A percentile compares a stretch with the other conserved stretches of the same genome.
Evolutionary conservation across 53 echinoderm and acorn worm species (phyloP).

Genomic region (Pentamera pediparva): DNA sequence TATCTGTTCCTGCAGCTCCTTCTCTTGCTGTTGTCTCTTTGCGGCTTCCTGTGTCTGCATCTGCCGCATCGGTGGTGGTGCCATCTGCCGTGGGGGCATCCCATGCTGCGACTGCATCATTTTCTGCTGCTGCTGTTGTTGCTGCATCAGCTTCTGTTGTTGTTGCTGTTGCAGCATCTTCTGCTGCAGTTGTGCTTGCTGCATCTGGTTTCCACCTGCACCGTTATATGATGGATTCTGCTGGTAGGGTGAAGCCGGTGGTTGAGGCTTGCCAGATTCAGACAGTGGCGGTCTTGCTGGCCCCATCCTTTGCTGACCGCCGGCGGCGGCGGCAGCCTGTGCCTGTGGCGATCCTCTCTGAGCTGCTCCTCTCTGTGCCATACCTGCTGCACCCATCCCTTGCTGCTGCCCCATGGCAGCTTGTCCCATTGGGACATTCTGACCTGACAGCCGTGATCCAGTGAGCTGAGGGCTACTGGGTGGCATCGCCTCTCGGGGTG

Average conservation of each 20-base stretch:
- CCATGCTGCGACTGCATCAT: background rate
- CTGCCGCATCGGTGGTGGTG: background rate
- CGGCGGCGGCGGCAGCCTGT: background rate
- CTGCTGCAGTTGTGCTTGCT: background rate
- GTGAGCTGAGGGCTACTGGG: background rate
- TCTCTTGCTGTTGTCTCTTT: background rate
- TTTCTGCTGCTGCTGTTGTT: slow-evolving; percentile 21
- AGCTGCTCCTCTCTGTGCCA: background rate
- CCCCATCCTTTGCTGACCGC: background rate
- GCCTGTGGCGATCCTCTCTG: background rate
- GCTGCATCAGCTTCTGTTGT: background rate
- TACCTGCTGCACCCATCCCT: no score
- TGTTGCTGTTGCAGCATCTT: slow-evolving; percentile 17
- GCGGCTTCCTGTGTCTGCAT: background rate
- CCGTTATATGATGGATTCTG: background rate
- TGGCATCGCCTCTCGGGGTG: background rate
- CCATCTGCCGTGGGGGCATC: background rate
- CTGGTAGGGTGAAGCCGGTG: background rate
- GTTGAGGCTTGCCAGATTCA: background rate
- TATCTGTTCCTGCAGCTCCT: background rate
- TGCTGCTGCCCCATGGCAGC: background rate
- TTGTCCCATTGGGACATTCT: no score
- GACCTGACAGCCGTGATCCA: no score
- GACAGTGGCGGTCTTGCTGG: background rate
- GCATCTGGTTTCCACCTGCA: background rate